These are phyloP conservation scores for Lycodopsis pacificus DNA, from an alignment of 2,797 vertebrate species.

Conservation along the genomic window DNA sequence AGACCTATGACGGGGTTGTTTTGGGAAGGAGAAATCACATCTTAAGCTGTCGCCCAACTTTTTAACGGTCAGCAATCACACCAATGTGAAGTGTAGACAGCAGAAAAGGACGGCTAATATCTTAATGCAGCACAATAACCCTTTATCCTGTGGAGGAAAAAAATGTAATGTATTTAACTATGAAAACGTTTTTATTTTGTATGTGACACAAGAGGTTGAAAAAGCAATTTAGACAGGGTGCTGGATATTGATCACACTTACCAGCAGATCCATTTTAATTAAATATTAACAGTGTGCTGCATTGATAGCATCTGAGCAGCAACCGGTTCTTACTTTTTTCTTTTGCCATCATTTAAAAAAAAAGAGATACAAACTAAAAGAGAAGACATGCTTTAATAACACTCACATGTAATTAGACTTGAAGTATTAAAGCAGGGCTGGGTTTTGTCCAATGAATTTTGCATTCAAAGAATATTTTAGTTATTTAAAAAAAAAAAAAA, in stretches of 20 bases:
- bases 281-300: slow-evolving; percentile 85
- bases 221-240: slow-evolving; percentile 85
- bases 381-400: slow-evolving; percentile 66
- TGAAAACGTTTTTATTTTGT: slow-evolving; percentile 84
- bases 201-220: slow-evolving; percentile 83
- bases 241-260: slow-evolving; percentile 87
- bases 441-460: slow-evolving; percentile 90
- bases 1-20: slow-evolving; percentile 62
- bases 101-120: slow-evolving; percentile 34
- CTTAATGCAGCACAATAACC: slow-evolving; percentile 27
- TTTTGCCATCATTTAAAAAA: slow-evolving; percentile 85
- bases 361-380: slow-evolving; percentile 81
- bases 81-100: background rate
- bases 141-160: slow-evolving; percentile 19
- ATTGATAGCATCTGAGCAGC: slow-evolving; percentile 76
- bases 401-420: slow-evolving; percentile 73
- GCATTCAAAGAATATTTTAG: slow-evolving; percentile 97
- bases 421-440: slow-evolving; percentile 79
- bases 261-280: slow-evolving; percentile 88
- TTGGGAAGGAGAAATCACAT: slow-evolving; percentile 48
- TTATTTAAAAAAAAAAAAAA: slow-evolving; percentile 86
- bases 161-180: slow-evolving; percentile 56
- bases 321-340: slow-evolving; percentile 70
- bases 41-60: slow-evolving; percentile 41
- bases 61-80: slow-evolving; percentile 13